These are phyloP conservation scores for Oxycera nigricornis DNA, from an alignment of 2,888 invertebrate species.

Conservation along the genomic window DNA sequence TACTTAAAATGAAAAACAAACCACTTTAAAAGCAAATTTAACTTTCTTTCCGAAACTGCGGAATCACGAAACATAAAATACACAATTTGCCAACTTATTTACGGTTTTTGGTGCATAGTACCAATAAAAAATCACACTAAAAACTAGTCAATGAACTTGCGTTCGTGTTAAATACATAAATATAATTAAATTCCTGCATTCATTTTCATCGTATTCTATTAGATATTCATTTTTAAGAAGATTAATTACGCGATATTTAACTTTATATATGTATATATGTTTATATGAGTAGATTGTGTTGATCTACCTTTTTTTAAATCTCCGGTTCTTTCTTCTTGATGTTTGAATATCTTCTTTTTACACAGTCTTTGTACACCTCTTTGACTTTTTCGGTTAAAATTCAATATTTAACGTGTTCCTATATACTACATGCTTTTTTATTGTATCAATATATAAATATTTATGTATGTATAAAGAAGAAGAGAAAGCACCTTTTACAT, in stretches of 20 bases:
- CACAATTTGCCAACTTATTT: conserved; percentile 12
- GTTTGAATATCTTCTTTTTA: conserved; percentile 1
- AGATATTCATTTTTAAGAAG: not conserved
- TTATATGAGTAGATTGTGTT: not conserved
- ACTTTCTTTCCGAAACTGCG: not conserved
- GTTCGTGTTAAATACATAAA: conserved; percentile 18
- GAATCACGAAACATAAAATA: not conserved
- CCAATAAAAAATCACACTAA: conserved; percentile 32
- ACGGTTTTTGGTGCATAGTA: conserved; percentile 33
- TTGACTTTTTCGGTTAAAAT: not conserved
- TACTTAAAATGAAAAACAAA: not conserved
- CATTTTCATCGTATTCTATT: not conserved
- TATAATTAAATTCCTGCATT: conserved; percentile 4
- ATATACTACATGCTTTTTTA: not conserved
- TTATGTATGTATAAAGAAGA: not conserved
- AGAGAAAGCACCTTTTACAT: conserved; percentile 9
- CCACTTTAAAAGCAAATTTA: not conserved
- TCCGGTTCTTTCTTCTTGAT: conserved; percentile 4
- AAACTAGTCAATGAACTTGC: conserved; percentile 24
- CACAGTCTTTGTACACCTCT: conserved; percentile 30
- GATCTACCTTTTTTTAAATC: not conserved
- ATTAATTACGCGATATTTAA: conserved; percentile 14
- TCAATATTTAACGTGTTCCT: not conserved
- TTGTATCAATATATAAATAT: conserved; percentile 9
- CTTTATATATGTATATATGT: conserved; percentile 11